Base-by-base conservation (phyloP, 92 coral and sea anemone species). In the Umimayanthus kanabou region DNA sequence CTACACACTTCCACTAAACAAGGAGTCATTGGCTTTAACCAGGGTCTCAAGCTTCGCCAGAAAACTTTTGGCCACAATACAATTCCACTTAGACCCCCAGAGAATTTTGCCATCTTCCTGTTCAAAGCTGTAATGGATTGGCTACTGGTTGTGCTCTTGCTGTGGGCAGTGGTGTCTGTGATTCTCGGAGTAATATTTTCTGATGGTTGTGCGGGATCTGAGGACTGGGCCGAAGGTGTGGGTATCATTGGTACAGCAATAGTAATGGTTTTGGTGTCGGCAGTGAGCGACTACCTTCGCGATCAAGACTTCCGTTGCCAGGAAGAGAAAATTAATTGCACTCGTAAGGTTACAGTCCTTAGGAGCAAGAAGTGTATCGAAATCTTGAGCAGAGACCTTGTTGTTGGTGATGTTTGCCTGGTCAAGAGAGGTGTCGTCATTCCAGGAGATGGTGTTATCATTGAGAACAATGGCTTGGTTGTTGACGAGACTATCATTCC, bases 381-480 rank as follows among this genome's bases (percentile, higher is more conserved):
- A 72, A 91, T 97, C 65, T 82, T 92, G 22, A 88, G 89, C 53
- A 87, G 90, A 25, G 92, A 92, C 7, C 73, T 97, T 73, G 91
- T 90, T 76, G 97, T 97, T 55, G 99, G 99, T 25, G 99, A 97
- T 76, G 92, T 97, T 67, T 95, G 98, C 79, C 91, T 92, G 81
- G 85, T 97, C 42, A 93, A 91, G 66, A 83, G 86, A 88, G 99
- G 99, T 40, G 94, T 94, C 30, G 92, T 97, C 75, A 89, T 97
- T 72, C 98, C 99, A 26, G 98, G 94, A 10, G 99, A 97, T 94
- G 99, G 99, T 23, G 83, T 97, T 76, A 87, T 95, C 39, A 91
- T 97, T 25, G 98, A 97, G 78, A 94, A 95, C 50, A 91, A 82
- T 87, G 96, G 92, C 78, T 93, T 95, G 50, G 87, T 91, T 47